phyloP scores from a whole-genome alignment of 2,888 invertebrate species.

The Drosophila ezoana region DNA sequence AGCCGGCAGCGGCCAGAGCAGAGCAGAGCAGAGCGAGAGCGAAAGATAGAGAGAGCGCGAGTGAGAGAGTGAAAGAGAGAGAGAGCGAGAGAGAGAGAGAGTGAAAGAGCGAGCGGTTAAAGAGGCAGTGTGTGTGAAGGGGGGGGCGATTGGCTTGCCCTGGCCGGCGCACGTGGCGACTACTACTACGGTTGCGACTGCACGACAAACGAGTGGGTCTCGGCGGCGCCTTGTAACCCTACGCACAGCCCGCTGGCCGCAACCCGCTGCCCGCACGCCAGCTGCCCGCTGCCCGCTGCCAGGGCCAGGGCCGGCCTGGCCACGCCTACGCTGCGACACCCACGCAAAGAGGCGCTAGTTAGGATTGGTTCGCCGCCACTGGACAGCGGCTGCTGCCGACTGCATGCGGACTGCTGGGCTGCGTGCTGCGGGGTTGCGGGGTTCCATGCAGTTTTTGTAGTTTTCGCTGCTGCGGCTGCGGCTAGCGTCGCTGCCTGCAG shows the following conservation, averaged over 20 bases:
- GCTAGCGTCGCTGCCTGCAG: constrained; percentile 28
- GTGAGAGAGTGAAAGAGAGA: background rate
- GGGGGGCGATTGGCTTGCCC: constrained; percentile 2
- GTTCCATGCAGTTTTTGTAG: constrained; percentile 53
- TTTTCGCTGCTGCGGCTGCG: constrained; percentile 29
- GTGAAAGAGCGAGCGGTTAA: background rate
- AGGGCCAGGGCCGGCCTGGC: constrained; percentile 66
- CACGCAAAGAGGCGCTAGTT: constrained; percentile 75
- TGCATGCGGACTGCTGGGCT: background rate
- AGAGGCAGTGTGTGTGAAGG: background rate
- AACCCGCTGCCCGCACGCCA: constrained; percentile 4
- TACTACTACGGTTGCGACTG: constrained; percentile 33
- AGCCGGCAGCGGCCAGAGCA: constrained; percentile 1
- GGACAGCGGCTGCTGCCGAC: constrained; percentile 54
- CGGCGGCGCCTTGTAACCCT: constrained; percentile 53
- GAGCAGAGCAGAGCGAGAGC: background rate
- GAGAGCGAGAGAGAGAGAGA: background rate
- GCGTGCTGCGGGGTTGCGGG: background rate
- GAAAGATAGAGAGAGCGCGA: background rate
- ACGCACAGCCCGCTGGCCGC: constrained; percentile 38
- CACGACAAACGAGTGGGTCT: constrained; percentile 27
- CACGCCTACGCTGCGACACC: constrained; percentile 78
- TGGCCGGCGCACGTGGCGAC: constrained; percentile 71
- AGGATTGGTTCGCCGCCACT: constrained; percentile 76
- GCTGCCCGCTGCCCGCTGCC: background rate